A percentile compares a stretch with the other conserved stretches of the same genome.
Evolutionary conservation across 2,797 vertebrate species (phyloP).

Genomic region (Pterois miles): DNA sequence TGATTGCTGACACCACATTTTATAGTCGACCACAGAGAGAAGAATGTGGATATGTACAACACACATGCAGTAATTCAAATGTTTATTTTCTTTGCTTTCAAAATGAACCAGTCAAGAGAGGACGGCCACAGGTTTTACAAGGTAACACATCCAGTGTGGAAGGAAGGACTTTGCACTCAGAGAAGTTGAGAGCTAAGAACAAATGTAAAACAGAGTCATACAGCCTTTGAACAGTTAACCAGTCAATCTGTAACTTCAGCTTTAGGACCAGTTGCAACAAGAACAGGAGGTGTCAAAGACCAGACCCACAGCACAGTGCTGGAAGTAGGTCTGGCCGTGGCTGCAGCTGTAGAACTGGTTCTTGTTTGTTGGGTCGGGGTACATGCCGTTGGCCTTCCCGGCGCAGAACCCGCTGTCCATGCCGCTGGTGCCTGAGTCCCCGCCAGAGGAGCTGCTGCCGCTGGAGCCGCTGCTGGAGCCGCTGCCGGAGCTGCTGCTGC

Average conservation of each 20-base stretch:
- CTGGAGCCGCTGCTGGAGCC: slow-evolving; percentile 19
- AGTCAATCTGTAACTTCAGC: slow-evolving; percentile 45
- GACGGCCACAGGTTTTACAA: slow-evolving; percentile 20
- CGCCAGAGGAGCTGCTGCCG: slow-evolving; percentile 38
- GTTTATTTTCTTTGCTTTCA: slow-evolving; percentile 48
- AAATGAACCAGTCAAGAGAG: slow-evolving; percentile 8
- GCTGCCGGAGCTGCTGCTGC: too few species aligned
- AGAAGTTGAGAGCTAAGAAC: slow-evolving; percentile 15
- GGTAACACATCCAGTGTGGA: slow-evolving; percentile 21
- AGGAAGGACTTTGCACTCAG: slow-evolving; percentile 28
- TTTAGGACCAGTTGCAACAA: slow-evolving; percentile 67
- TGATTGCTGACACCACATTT: background rate
- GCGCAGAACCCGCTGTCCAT: slow-evolving; percentile 66
- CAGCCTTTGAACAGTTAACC: slow-evolving; percentile 29
- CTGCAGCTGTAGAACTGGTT: slow-evolving; percentile 70
- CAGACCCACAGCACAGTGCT: slow-evolving; percentile 57
- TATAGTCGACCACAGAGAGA: background rate
- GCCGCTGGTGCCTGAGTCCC: slow-evolving; percentile 47
- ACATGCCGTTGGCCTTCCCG: slow-evolving; percentile 65
- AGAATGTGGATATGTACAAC: background rate
- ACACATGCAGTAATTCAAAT: background rate
- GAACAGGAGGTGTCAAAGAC: slow-evolving; percentile 69
- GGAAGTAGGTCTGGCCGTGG: slow-evolving; percentile 59
- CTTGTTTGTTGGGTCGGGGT: slow-evolving; percentile 54
- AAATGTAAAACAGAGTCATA: slow-evolving; percentile 36